phyloP scores from a whole-genome alignment of 2,888 invertebrate species.

The Pammene fasciana region DNA sequence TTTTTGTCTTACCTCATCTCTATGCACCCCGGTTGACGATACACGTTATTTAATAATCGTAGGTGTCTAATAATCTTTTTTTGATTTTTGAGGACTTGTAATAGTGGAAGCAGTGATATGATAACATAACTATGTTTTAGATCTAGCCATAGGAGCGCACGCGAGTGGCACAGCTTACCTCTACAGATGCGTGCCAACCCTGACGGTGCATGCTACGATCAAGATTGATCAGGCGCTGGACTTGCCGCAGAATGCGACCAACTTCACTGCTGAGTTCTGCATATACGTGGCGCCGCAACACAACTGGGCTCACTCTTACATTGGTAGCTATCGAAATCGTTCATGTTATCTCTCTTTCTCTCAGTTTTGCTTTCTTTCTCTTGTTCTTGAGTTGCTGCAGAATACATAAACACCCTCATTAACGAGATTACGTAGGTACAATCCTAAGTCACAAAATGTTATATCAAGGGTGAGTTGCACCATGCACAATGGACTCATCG shows the following conservation, averaged over 20 bases:
- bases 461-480: too few relatives aligned
- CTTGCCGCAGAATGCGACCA: conserved; percentile 65
- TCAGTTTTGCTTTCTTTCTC: too few relatives aligned
- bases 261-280: conserved; percentile 71
- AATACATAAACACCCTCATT: too few relatives aligned
- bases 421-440: too few relatives aligned
- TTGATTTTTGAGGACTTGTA: not conserved
- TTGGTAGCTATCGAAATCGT: conserved; percentile 47
- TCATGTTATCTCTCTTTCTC: too few relatives aligned
- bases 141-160: conserved; percentile 84
- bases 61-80: not conserved
- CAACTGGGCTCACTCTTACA: conserved; percentile 58
- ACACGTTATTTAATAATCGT: too few relatives aligned
- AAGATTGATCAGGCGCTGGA: conserved; percentile 68
- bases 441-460: too few relatives aligned
- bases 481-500: too few relatives aligned
- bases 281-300: conserved; percentile 55
- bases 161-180: conserved; percentile 82
- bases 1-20: too few relatives aligned
- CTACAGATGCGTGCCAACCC: conserved; percentile 73
- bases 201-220: conserved; percentile 60
- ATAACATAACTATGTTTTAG: conserved; percentile 64
- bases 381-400: too few relatives aligned
- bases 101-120: too few relatives aligned
- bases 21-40: too few relatives aligned